Evolutionary conservation across 2,888 invertebrate species (phyloP), one percentile per base, ranked within the genome.

Genomic region (Tanytarsus gracilentus): DNA sequence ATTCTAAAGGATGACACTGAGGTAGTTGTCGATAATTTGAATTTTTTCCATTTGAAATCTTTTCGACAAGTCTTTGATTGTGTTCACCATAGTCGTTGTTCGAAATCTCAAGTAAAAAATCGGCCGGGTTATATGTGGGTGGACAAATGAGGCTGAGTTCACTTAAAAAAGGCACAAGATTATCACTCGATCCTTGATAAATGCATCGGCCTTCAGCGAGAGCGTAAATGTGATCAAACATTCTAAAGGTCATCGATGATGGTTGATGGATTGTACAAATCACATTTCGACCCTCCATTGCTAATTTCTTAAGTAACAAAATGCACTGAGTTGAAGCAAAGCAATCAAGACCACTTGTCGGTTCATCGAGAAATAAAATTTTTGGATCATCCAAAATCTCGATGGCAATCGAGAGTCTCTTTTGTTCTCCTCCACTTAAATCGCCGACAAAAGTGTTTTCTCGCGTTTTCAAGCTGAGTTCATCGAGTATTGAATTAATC

Each of bases 301-400:
- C 90, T 65, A 96, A 74, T 64, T 85, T 80, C 72, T 88, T 90
- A 53, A 96, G 77, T 62, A 94, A 72, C 63, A 81, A 79, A 61
- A 94, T 77, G 69, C 91, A 83, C 71, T 93, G 90, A 71, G 86
- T 88, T 62, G 91, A 86, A 40, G 88, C 83, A 36, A 87, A 82
- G 69, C 85, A 86, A 72, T 90, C 90, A 65, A 90, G 71, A 33
- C 89, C 89, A 70, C 88, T 89, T 70, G 49, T 26, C 1, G 39
- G 39, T 26, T 96, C 95, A 71, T 96, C 95, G 65, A 96, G 82
- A 71, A 95, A 91, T 83, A 95, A 86, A 55, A 95, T 83, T 1
- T 91, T 87, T 2, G 95, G 95, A 73, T 96, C 92, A 71, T 85
- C 90, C 65, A 95, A 83, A 66, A 96, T 77, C 76, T 96, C 95